Evolutionary conservation across 2,797 vertebrate genomes (phyloP), one percentile per base, ranked within the genome.

Genomic region (Cottoperca gobio): DNA sequence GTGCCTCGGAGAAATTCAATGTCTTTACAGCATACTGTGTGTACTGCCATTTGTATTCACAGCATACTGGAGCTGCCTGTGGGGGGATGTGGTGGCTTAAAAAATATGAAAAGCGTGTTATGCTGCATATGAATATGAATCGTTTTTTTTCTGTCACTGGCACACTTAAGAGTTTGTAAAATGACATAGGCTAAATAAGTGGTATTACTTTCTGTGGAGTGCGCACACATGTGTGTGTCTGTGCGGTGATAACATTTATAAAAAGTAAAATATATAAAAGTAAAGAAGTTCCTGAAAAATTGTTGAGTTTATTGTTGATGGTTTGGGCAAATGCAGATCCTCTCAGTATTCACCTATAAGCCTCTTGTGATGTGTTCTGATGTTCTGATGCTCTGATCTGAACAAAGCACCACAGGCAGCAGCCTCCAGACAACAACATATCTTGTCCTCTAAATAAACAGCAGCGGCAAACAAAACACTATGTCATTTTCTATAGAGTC

Each of bases 31-130:
- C 73, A 31, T 3, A 73, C 57, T 81, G 76, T 78, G 84, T 73
- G 74, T 88, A 85, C 73, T 69, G 43, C 58, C 66, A 81, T 91
- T 91, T 88, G 70, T 88, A 83, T 91, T 92, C 89, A 85, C 66
- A 62, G 73, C 61, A 63, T 79, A 83, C 40, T 63, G 70, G 26
- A 79, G 82, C 55, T 13, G 83, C 81, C 87, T 75, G 73, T 84
- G 74, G 89, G 79, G 69, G 65, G 65, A 78, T 74, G 60, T 82
- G 79, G 82, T 73, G 86, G 75, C 77, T 90, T 87, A 83, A 79
- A 88, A 89, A 87, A 85, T 81, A 73, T 81, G 81, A 90, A 83
- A 86, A 86, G 78, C 50, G 53, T 84, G 78, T 91, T 89, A 78
- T 82, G 57, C 65, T 78, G 64, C 72, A 78, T 61, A 73, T 82